These are phyloP conservation scores for Atta texana DNA, from an alignment of 1,140 invertebrate species.

Conservation along the genomic window DNA sequence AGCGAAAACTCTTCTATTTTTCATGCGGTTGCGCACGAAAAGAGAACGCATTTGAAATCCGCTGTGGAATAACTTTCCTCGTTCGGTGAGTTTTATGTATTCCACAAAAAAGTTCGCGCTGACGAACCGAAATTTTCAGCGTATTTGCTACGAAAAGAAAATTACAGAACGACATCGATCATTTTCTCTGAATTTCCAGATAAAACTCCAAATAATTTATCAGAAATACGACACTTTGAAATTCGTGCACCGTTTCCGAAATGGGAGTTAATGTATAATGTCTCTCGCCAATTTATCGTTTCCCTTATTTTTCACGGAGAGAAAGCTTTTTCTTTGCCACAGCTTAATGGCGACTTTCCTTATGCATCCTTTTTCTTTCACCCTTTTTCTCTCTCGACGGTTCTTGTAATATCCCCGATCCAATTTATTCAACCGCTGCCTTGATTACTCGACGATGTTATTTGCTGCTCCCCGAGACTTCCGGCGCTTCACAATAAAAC, in stretches of 20 bases:
- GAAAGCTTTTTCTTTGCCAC: slow-evolving; percentile 41
- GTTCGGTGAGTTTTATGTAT: background rate
- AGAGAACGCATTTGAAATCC: slow-evolving; percentile 38
- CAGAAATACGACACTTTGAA: background rate
- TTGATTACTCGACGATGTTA: slow-evolving; percentile 61
- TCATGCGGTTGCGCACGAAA: slow-evolving; percentile 16
- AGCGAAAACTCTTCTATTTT: slow-evolving; percentile 27
- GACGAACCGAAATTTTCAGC: slow-evolving; percentile 3
- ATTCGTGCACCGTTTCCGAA: slow-evolving; percentile 4
- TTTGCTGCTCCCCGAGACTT: slow-evolving; percentile 56
- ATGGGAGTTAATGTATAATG: slow-evolving; percentile 23
- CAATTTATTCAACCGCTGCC: slow-evolving; percentile 60
- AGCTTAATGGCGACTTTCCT: slow-evolving; percentile 54
- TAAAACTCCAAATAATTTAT: slow-evolving; percentile 20
- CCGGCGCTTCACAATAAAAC: slow-evolving; percentile 56
- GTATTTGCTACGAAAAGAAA: background rate
- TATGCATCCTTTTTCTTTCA: background rate
- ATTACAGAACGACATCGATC: background rate
- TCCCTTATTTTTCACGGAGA: slow-evolving; percentile 1
- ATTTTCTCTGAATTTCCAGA: slow-evolving; percentile 27
- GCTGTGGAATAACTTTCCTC: slow-evolving; percentile 16
- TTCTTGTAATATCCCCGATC: slow-evolving; percentile 60
- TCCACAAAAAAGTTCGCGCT: background rate
- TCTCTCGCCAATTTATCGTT: slow-evolving; percentile 37
- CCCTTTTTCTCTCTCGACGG: background rate